A percentile compares a stretch with the other conserved stretches of the same genome.
Conservation (phyloP, 2,113 vertebrate species). For the Xerus inauris region DNA sequence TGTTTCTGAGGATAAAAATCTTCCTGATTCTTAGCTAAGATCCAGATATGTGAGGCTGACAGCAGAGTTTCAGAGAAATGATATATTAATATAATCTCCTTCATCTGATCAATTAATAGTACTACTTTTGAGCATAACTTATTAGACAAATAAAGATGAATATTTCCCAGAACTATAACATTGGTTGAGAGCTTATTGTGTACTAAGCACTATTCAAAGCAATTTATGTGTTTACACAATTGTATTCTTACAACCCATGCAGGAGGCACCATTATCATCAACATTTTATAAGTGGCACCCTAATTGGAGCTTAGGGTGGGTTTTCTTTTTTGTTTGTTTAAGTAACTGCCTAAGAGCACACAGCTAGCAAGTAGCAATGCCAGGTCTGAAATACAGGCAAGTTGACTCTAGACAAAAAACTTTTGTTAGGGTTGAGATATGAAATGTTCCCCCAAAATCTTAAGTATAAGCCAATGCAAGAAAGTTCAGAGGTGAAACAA, state of each 20-base stretch:
- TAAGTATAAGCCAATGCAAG: too few species aligned
- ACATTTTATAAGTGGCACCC: neutral
- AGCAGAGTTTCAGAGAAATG: neutral
- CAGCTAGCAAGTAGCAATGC: neutral
- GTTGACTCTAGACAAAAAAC: neutral
- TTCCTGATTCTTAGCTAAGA: neutral
- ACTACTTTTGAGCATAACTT: neutral
- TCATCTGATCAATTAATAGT: neutral
- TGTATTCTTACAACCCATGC: neutral
- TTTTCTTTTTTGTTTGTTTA: neutral
- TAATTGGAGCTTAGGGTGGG: neutral
- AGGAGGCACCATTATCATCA: neutral
- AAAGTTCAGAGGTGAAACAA: too few species aligned
- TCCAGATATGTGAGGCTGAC: neutral
- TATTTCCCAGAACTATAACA: neutral
- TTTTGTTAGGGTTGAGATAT: too few species aligned
- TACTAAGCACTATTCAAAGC: neutral
- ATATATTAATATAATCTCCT: neutral
- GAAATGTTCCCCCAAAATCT: too few species aligned
- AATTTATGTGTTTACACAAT: neutral
- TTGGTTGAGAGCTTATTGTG: neutral
- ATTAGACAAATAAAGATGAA: slow-evolving; percentile 29
- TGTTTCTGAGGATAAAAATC: neutral
- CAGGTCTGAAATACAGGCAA: neutral
- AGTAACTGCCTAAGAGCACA: neutral